phyloP scores from a whole-genome alignment of 2,797 vertebrate genomes.

The Tapirus indicus region DNA sequence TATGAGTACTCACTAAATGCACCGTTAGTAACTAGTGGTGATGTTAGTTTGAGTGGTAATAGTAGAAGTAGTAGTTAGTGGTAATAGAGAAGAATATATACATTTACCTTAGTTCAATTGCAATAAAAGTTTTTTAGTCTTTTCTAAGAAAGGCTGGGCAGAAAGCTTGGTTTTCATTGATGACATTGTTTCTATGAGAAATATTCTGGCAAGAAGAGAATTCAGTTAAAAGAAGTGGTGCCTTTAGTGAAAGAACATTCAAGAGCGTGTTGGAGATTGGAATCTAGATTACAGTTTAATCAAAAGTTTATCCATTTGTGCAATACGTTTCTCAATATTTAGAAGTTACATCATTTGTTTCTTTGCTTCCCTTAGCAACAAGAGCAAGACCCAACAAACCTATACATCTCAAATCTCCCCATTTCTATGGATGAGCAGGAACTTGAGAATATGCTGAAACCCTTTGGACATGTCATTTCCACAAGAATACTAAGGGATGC shows the following conservation, averaged over 20 bases:
- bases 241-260: neutral
- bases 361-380: slow-evolving; percentile 93
- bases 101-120: neutral
- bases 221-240: neutral
- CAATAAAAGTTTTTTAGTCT: neutral
- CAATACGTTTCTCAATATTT: neutral
- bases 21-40: neutral
- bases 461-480: slow-evolving; percentile 98
- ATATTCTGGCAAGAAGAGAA: neutral
- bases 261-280: neutral
- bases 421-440: slow-evolving; percentile 99
- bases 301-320: neutral
- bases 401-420: slow-evolving; percentile 99
- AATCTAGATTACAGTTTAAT: neutral
- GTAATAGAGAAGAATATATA: neutral
- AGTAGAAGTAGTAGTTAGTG: neutral
- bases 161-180: neutral
- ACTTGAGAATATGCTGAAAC: slow-evolving; percentile 98
- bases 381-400: slow-evolving; percentile 99
- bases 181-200: neutral
- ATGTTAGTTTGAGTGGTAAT: neutral
- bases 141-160: neutral
- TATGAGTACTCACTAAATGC: neutral
- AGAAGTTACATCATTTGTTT: slow-evolving; percentile 66
- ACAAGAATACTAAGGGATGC: slow-evolving; percentile 98